phyloP scores from a whole-genome alignment of 2,113 vertebrate genomes.

The Triplophysa dalaica region DNA sequence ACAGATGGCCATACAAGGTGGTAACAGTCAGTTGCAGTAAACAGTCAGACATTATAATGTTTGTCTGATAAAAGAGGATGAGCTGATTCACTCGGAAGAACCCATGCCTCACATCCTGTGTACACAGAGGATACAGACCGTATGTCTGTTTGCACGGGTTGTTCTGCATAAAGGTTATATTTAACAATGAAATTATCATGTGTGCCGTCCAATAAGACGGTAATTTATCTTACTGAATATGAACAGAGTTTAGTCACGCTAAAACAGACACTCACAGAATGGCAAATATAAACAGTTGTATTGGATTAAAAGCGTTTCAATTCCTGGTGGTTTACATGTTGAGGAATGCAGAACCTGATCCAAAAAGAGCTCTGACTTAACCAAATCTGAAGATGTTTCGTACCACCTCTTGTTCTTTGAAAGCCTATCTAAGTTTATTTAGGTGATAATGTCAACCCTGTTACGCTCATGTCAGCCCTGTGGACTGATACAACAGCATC shows the following conservation, averaged over 20 bases:
- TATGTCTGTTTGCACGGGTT: neutral
- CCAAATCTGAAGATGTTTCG: constrained; percentile 18
- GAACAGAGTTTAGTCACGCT: neutral
- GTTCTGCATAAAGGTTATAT: constrained; percentile 17
- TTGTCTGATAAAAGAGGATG: constrained; percentile 28
- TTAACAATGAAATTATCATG: constrained; percentile 7
- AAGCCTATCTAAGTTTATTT: neutral
- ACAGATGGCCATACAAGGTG: constrained; percentile 65
- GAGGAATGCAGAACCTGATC: constrained; percentile 18
- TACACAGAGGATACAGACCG: neutral
- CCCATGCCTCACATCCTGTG: constrained; percentile 40
- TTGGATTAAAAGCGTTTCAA: neutral
- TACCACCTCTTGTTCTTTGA: neutral
- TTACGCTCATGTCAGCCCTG: neutral
- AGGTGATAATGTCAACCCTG: neutral
- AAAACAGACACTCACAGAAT: neutral
- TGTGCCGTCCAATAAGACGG: neutral
- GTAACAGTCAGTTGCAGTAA: constrained; percentile 47
- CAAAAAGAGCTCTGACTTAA: neutral
- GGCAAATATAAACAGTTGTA: constrained; percentile 2
- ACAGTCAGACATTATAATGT: constrained; percentile 55
- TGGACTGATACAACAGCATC: neutral
- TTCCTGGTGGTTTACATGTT: neutral
- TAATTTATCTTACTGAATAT: neutral
- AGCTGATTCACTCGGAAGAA: constrained; percentile 60